Evolutionary conservation across 2,113 vertebrate genomes (phyloP).

Genomic region (Atractosteus spatula): DNA sequence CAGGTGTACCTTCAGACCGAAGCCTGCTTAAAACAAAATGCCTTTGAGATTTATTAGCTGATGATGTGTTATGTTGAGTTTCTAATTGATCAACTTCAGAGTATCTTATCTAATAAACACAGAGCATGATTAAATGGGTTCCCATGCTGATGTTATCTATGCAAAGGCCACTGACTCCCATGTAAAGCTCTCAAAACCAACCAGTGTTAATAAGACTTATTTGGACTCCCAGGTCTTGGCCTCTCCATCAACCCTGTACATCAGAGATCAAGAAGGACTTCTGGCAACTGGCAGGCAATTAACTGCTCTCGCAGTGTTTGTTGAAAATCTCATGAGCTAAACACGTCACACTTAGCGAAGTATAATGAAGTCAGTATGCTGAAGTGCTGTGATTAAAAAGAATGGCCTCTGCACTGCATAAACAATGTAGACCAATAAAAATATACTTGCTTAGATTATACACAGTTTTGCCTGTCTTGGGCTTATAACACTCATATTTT

Average conservation of each 20-base stretch:
- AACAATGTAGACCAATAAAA: constrained; percentile 9
- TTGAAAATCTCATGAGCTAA: constrained; percentile 53
- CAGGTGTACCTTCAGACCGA: not conserved
- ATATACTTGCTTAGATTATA: constrained; percentile 7
- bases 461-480: not conserved
- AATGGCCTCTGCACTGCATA: constrained; percentile 33
- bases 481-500: constrained; percentile 27
- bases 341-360: constrained; percentile 47
- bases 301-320: constrained; percentile 44
- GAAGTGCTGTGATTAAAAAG: constrained; percentile 40
- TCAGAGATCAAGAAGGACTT: constrained; percentile 14
- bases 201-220: constrained; percentile 65
- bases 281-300: constrained; percentile 50
- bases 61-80: constrained; percentile 47
- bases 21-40: constrained; percentile 1
- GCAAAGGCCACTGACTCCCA: constrained; percentile 55
- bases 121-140: constrained; percentile 65
- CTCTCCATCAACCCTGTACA: constrained; percentile 6
- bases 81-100: constrained; percentile 54
- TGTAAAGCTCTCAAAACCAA: constrained; percentile 57
- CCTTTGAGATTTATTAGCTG: constrained; percentile 56
- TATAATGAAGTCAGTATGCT: constrained; percentile 24
- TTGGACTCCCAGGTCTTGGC: constrained; percentile 37
- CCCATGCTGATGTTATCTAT: constrained; percentile 62
- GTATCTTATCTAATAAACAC: constrained; percentile 71